A percentile compares a stretch with the other conserved stretches of the same genome.
Evolutionary conservation across 1,140 invertebrate species (phyloP).

Genomic region (Asbolus verrucosus): DNA sequence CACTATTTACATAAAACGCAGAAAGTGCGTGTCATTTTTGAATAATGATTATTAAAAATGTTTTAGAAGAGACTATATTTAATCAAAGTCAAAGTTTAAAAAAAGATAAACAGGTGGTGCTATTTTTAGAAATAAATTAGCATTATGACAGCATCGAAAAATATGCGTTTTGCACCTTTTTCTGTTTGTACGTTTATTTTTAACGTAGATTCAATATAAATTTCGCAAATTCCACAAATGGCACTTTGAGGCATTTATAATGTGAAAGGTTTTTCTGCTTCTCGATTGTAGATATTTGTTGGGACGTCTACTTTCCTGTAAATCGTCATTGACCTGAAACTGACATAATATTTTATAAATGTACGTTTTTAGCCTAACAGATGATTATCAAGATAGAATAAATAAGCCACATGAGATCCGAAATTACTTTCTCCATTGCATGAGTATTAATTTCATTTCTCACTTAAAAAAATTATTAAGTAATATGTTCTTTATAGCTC

Average conservation of each 20-base stretch:
- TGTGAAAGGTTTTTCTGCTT: constrained; percentile 13
- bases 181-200: constrained; percentile 1
- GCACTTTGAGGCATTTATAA: not conserved
- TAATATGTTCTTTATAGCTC: too few species aligned
- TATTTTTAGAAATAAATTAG: constrained; percentile 23
- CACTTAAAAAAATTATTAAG: too few species aligned
- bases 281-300: too few species aligned
- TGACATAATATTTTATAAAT: not conserved
- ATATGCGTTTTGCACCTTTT: constrained; percentile 8
- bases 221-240: not conserved
- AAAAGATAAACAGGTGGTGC: constrained; percentile 6
- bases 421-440: not conserved
- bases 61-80: too few species aligned
- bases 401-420: not conserved
- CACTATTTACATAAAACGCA: too few species aligned
- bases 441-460: too few species aligned
- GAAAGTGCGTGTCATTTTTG: too few species aligned
- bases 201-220: not conserved
- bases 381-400: constrained; percentile 11
- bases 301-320: not conserved
- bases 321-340: constrained; percentile 23
- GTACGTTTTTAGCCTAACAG: too few species aligned
- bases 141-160: not conserved
- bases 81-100: too few species aligned
- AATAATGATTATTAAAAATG: too few species aligned